These are phyloP conservation scores for Drosophila pachea DNA, from an alignment of 1,140 invertebrate genomes.

Conservation along the genomic window DNA sequence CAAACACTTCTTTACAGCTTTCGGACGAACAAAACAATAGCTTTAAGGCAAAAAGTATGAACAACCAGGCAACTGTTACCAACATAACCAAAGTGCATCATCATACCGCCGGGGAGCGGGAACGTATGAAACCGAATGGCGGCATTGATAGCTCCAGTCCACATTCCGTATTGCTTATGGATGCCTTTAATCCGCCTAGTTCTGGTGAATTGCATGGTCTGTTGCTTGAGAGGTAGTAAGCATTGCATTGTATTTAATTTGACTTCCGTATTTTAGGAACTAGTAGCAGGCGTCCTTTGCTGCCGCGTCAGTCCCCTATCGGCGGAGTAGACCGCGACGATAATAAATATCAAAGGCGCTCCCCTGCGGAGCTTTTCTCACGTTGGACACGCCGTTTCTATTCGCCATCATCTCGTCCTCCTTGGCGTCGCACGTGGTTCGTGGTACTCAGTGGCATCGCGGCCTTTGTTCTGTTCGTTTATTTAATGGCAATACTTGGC, in stretches of 20 bases:
- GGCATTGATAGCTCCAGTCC: slow-evolving; percentile 53
- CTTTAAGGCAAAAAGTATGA: slow-evolving; percentile 49
- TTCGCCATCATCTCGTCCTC: slow-evolving; percentile 76
- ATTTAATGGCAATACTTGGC: slow-evolving; percentile 74
- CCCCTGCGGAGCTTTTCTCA: slow-evolving; percentile 75
- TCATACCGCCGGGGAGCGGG: slow-evolving; percentile 58
- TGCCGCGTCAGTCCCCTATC: slow-evolving; percentile 75
- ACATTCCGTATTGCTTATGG: slow-evolving; percentile 78
- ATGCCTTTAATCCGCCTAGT: slow-evolving; percentile 75
- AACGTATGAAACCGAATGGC: slow-evolving; percentile 68
- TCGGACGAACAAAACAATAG: slow-evolving; percentile 59
- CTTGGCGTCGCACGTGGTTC: slow-evolving; percentile 78
- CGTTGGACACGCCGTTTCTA: slow-evolving; percentile 78
- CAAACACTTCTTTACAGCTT: slow-evolving; percentile 36
- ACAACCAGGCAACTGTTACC: slow-evolving; percentile 46
- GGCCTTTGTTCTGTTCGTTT: slow-evolving; percentile 68
- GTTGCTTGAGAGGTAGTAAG: not conserved
- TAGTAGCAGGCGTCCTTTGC: slow-evolving; percentile 67
- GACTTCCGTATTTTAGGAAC: slow-evolving; percentile 29
- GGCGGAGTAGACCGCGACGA: slow-evolving; percentile 77
- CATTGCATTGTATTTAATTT: not conserved
- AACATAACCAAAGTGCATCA: slow-evolving; percentile 78
- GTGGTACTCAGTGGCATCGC: slow-evolving; percentile 68
- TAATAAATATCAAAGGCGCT: slow-evolving; percentile 77
- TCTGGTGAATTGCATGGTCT: slow-evolving; percentile 65